phyloP scores from a whole-genome alignment of 2,113 vertebrate genomes.

The Burhinus bistriatus region DNA sequence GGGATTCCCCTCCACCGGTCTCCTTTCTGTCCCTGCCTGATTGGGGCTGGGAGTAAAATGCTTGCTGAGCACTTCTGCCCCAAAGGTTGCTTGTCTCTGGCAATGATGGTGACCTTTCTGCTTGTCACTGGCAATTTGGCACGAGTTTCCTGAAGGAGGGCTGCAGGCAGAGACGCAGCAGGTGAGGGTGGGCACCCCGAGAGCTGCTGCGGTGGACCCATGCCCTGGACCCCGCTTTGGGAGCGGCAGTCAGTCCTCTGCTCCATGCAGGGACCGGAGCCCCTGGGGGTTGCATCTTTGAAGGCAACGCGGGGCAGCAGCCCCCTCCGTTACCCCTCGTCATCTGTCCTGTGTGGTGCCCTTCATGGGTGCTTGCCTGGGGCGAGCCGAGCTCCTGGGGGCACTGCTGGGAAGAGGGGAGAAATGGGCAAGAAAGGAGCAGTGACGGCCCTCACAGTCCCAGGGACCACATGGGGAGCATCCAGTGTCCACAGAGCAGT shows the following conservation, averaged over 20 bases:
- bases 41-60: background rate
- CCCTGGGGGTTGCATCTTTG: background rate
- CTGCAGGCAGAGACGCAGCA: background rate
- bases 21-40: background rate
- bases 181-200: background rate
- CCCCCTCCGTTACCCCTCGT: too few relatives aligned
- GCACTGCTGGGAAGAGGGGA: background rate
- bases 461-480: background rate
- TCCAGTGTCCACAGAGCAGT: background rate
- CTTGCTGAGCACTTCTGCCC: background rate
- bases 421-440: background rate
- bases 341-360: background rate
- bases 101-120: background rate
- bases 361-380: rapidly evolving
- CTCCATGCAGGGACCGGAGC: background rate
- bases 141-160: rapidly evolving
- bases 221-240: background rate
- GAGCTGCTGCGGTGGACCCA: rapidly evolving
- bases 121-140: rapidly evolving
- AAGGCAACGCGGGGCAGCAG: rapidly evolving
- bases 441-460: rapidly evolving
- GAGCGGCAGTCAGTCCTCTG: too few relatives aligned
- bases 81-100: background rate
- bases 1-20: background rate
- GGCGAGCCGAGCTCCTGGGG: rapidly evolving